Base-by-base conservation (phyloP, 1,140 invertebrate genomes). In the Pomacea maculata region DNA sequence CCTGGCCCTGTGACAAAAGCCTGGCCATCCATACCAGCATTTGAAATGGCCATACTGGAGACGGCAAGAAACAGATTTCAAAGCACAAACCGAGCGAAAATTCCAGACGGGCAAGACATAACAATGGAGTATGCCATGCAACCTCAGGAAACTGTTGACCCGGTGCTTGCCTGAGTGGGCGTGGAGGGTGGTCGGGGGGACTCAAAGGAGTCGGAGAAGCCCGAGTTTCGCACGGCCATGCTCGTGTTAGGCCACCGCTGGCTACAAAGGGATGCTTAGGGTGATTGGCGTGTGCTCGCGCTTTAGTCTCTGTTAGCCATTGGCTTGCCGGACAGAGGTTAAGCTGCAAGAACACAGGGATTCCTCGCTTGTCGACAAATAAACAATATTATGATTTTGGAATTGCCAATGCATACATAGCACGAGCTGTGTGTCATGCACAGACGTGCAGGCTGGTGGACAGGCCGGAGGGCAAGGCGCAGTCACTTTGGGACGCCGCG, bases 281-380 rank as follows among this genome's bases (percentile, higher is more conserved):
- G 63, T 29, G 57, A 65, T 17, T 65, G 21, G n/a, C 63, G 63
- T 77, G 64, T 77, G 63, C 63, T 52, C 12, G 75, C 75, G 14
- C 45, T 14, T 77, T 65, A 77, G 64, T 45, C 63, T 52, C 25
- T 77, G 63, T 67, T 77, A 17, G 75, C 63, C 25, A 45, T 25
- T 34, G 75, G 75, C 34, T 77, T 65, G 21, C 25, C 75, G 52
- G 19, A 29, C 73, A 75, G 73, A 75, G 73, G 73, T 75, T 75
- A 75, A 75, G 73, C 73, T 57, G 45, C 8, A 29, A 57, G 73
- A 75, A 75, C 73, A 75, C 73, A 75, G 73, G 57, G 45, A 75
- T 75, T 75, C 73, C 73, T 21, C 15, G 57, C 45, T 75, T 75
- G 45, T 75, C 54, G 52, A 55, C 45, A 57, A 75, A 75, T 75